phyloP scores from a whole-genome alignment of 2,113 vertebrate species.

The Pelodiscus sinensis region DNA sequence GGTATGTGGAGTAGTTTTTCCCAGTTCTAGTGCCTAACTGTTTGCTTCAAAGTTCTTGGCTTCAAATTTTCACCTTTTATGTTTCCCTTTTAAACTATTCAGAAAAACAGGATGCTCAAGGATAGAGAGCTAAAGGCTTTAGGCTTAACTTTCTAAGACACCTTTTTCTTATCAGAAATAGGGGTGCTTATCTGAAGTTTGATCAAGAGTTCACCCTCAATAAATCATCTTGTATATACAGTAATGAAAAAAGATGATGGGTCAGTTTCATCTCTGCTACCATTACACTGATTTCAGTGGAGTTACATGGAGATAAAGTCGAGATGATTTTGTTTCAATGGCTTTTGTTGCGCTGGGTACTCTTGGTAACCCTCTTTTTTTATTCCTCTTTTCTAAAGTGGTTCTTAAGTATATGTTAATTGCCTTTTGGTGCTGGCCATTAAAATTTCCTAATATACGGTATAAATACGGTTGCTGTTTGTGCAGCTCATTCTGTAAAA shows the following conservation, averaged over 20 bases:
- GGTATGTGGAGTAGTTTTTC: not conserved
- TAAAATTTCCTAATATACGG: not conserved
- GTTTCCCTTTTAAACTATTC: not conserved
- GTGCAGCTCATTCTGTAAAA: not conserved
- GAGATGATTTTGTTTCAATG: not conserved
- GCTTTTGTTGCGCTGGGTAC: not conserved
- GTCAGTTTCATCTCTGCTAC: not conserved
- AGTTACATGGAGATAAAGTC: not conserved
- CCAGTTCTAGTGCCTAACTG: not conserved
- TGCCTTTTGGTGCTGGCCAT: not conserved
- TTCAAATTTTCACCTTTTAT: not conserved
- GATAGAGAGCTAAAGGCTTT: not conserved
- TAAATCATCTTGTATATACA: not conserved
- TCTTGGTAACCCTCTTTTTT: constrained; percentile 16
- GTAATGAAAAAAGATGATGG: not conserved
- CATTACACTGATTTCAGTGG: not conserved
- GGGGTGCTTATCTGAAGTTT: not conserved
- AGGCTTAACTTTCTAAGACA: not conserved
- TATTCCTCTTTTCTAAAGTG: constrained; percentile 14
- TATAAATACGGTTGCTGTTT: not conserved
- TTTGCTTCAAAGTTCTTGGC: not conserved
- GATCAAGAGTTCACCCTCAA: not conserved
- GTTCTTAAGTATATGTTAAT: not conserved
- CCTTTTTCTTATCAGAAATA: not conserved
- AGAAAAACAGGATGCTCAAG: not conserved